Percentiles rank a stretch among this genome's conserved stretches.
phyloP scores from a whole-genome alignment of 2,888 invertebrate genomes.

The Orchesellides sinensis region DNA sequence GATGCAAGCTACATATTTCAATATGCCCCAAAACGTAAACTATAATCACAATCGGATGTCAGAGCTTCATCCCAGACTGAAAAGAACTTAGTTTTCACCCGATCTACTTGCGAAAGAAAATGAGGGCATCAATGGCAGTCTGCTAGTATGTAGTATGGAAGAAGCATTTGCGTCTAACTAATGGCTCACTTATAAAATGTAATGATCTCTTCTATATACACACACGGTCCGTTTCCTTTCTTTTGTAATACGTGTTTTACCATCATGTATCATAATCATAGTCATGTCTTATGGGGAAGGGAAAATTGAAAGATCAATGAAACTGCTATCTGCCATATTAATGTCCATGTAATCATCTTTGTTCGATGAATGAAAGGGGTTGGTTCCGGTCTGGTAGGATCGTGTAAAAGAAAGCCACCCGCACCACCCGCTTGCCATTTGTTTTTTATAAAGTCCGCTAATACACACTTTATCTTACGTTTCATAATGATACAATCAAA shows the following conservation, averaged over 20 bases:
- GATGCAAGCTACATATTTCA: no score
- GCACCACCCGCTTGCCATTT: constrained; percentile 53
- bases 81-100: no score
- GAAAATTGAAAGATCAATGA: constrained; percentile 52
- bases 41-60: no score
- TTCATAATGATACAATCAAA: background rate
- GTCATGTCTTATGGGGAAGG: constrained; percentile 7
- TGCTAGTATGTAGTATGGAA: background rate
- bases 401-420: constrained; percentile 50
- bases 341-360: constrained; percentile 7
- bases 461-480: no score
- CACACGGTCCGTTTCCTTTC: constrained; percentile 20
- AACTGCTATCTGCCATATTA: no score
- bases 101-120: constrained; percentile 57
- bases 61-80: no score
- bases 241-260: constrained; percentile 11
- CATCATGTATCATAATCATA: constrained; percentile 22
- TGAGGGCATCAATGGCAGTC: constrained; percentile 52
- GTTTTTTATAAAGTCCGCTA: constrained; percentile 27
- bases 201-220: constrained; percentile 30
- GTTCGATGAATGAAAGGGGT: constrained; percentile 50
- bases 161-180: constrained; percentile 34
- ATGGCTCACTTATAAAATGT: constrained; percentile 45
- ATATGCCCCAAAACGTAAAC: no score
- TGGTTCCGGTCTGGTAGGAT: constrained; percentile 48